Percentiles rank a stretch among this genome's conserved stretches.
phyloP scores from a whole-genome alignment of 2,797 vertebrate genomes.

The Oreortyx pictus region DNA sequence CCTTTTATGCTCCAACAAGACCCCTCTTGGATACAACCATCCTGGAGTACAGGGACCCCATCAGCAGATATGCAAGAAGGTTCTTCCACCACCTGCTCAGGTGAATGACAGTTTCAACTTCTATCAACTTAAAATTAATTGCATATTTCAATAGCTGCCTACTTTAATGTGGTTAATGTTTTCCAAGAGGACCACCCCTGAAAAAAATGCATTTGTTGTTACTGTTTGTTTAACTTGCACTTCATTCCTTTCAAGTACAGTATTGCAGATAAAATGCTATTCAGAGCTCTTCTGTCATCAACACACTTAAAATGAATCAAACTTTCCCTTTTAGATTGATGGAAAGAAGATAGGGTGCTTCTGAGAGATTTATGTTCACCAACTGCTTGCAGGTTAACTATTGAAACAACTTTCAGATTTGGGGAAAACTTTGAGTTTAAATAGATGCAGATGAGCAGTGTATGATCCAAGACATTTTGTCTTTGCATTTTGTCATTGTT shows the following conservation, averaged over 20 bases:
- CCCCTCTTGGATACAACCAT: conserved; percentile 88
- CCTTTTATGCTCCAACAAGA: conserved; percentile 90
- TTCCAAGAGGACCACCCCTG: conserved; percentile 53
- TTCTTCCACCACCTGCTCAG: conserved; percentile 98
- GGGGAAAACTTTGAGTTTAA: conserved; percentile 30
- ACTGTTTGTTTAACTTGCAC: conserved; percentile 70
- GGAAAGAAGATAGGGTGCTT: conserved; percentile 10
- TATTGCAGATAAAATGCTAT: conserved; percentile 52
- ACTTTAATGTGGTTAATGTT: conserved; percentile 38
- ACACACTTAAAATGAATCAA: conserved; percentile 36
- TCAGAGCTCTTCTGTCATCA: conserved; percentile 55
- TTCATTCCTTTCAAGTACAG: conserved; percentile 61
- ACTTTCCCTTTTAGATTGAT: conserved; percentile 48
- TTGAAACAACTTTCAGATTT: conserved; percentile 10
- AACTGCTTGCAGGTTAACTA: conserved; percentile 12
- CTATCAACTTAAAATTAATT: conserved; percentile 78
- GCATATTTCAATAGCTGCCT: conserved; percentile 53
- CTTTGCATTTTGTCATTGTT: background rate
- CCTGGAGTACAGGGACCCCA: conserved; percentile 89
- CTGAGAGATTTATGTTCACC: conserved; percentile 18
- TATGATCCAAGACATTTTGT: background rate
- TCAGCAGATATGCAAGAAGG: conserved; percentile 92
- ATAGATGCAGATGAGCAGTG: background rate
- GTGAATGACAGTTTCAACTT: conserved; percentile 79
- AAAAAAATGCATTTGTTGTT: conserved; percentile 58